A percentile compares a stretch with the other conserved stretches of the same genome.
Evolutionary conservation across 2,797 vertebrate species (phyloP).

Genomic region (Geotrypetes seraphini): DNA sequence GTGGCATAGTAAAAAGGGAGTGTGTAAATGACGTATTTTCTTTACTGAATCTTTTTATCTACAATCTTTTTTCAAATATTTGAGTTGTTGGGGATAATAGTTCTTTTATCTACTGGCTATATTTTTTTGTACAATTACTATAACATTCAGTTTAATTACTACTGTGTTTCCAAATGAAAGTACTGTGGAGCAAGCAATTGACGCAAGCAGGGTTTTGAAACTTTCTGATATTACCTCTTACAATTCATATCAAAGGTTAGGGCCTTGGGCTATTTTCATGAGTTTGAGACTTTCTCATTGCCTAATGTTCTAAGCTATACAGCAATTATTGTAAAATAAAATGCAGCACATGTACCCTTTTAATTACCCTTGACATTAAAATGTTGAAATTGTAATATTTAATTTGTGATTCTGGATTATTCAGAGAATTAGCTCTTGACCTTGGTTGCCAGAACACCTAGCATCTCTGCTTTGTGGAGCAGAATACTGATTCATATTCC

Average conservation of each 20-base stretch:
- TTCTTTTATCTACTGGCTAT: too few relatives aligned
- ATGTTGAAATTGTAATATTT: neutral
- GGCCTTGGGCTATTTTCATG: neutral
- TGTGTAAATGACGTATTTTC: too few relatives aligned
- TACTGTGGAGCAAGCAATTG: neutral
- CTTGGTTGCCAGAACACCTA: neutral
- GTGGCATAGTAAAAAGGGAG: too few relatives aligned
- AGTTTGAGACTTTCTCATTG: neutral
- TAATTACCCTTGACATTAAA: neutral
- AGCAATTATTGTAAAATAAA: neutral
- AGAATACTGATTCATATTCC: conserved; percentile 9
- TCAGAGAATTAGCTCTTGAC: neutral
- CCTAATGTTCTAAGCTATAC: neutral
- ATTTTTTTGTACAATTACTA: too few relatives aligned
- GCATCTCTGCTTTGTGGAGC: conserved; percentile 1
- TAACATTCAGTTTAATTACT: too few relatives aligned
- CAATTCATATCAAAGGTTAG: neutral
- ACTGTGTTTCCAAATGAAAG: too few relatives aligned
- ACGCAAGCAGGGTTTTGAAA: neutral
- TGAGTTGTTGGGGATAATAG: too few relatives aligned
- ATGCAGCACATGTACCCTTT: neutral
- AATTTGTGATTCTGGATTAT: neutral
- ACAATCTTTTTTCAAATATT: too few relatives aligned
- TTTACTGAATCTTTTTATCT: too few relatives aligned
- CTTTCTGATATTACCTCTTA: neutral